phyloP scores from a whole-genome alignment of 2,113 vertebrate species.

The Furnarius figulus region DNA sequence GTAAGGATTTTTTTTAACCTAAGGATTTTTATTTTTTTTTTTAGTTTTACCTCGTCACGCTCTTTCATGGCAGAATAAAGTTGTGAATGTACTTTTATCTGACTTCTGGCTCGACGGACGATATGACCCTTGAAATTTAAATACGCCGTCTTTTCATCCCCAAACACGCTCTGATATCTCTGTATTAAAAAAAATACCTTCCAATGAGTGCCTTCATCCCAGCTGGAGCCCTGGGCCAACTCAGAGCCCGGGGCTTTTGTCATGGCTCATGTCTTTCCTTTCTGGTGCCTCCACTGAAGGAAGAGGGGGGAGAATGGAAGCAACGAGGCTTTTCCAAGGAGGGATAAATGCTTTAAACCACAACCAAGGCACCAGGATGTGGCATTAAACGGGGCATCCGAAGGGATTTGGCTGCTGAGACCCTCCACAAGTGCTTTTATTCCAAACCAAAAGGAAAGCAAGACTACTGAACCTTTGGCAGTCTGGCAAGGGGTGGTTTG shows the following conservation, averaged over 20 bases:
- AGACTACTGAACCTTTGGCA: background rate
- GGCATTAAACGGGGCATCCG: background rate
- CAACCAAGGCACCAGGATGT: background rate
- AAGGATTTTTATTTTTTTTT: background rate
- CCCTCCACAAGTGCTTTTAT: background rate
- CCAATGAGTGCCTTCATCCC: background rate
- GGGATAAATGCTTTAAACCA: background rate
- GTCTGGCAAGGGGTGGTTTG: background rate
- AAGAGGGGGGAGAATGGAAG: background rate
- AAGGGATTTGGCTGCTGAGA: background rate
- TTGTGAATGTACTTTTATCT: conserved; percentile 25
- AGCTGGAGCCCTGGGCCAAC: background rate
- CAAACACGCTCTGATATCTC: background rate
- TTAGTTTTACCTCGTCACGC: background rate
- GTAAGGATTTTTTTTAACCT: background rate
- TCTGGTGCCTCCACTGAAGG: background rate
- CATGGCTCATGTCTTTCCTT: background rate
- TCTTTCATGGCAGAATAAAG: conserved; percentile 32
- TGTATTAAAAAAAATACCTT: background rate
- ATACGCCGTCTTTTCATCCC: conserved; percentile 32
- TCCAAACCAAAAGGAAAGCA: background rate
- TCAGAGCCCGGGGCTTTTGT: background rate
- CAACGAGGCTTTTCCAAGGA: background rate
- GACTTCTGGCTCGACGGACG: background rate
- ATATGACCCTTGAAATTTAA: conserved; percentile 46